A percentile compares a stretch with the other conserved stretches of the same genome.
Conservation (phyloP, 1,140 invertebrate genomes). For the Tetragonula clypearis region DNA sequence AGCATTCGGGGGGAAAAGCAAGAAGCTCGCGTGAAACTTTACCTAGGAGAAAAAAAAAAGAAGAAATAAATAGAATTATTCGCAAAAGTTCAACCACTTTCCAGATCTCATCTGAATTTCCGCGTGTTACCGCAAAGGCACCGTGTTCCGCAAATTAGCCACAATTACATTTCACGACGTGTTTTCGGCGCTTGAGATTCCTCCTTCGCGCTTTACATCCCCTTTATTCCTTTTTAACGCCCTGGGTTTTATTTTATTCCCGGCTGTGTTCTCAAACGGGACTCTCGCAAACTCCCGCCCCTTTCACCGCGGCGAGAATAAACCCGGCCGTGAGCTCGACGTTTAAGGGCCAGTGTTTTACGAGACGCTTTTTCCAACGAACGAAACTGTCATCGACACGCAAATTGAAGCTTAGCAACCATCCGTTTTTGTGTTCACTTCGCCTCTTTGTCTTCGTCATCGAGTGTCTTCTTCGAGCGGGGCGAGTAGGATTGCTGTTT, state of each 20-base stretch:
- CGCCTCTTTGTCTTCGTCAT: not conserved
- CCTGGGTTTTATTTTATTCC: not conserved
- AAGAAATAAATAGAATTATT: not conserved
- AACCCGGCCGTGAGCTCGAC: not conserved
- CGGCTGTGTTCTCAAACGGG: not conserved
- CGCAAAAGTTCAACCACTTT: not conserved
- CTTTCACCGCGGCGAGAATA: not conserved
- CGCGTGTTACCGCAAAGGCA: not conserved
- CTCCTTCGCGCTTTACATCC: not conserved
- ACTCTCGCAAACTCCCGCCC: not conserved
- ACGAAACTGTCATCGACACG: slow-evolving; percentile 4
- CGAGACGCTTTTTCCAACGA: not conserved
- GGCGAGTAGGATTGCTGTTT: not conserved
- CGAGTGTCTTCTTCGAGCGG: not conserved
- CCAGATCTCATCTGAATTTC: not conserved
- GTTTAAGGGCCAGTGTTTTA: not conserved
- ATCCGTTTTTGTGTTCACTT: not conserved
- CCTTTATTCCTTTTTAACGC: not conserved
- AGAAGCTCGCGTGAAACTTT: no score
- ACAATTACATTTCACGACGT: not conserved
- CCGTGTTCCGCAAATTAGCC: not conserved
- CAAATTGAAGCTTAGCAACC: slow-evolving; percentile 9
- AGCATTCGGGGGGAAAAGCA: no score
- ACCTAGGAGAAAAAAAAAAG: no score
- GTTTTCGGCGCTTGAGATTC: not conserved